Evolutionary conservation across 2,888 invertebrate genomes (phyloP).

Genomic region (Caenorhabditis plicata): DNA sequence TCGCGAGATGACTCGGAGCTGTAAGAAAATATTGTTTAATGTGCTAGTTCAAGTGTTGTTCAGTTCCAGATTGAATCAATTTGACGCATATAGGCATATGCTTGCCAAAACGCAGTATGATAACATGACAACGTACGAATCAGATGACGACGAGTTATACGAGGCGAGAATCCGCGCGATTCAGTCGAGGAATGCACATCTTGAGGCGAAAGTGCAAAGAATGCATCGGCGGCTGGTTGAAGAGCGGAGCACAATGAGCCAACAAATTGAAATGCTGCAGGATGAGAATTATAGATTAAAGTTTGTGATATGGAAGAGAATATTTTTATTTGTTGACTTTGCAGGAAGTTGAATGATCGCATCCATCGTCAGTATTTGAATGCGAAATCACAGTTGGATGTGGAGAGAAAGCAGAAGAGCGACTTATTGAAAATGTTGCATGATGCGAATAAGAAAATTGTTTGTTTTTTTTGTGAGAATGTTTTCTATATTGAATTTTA

Average conservation of each 20-base stretch:
- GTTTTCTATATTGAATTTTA: slow-evolving; percentile 10
- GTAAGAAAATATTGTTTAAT: no score
- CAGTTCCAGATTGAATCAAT: background rate
- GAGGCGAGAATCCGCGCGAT: slow-evolving; percentile 8
- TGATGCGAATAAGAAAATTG: slow-evolving; percentile 19
- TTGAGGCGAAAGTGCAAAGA: slow-evolving; percentile 18
- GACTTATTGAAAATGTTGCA: slow-evolving; percentile 27
- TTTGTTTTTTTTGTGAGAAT: slow-evolving; percentile 2
- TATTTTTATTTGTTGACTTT: background rate
- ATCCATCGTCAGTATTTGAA: slow-evolving; percentile 11
- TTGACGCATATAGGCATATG: slow-evolving; percentile 16
- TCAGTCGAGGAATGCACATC: slow-evolving; percentile 6
- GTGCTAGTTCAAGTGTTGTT: background rate
- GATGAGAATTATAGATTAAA: slow-evolving; percentile 20
- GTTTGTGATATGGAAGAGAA: slow-evolving; percentile 5
- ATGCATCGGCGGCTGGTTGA: slow-evolving; percentile 19
- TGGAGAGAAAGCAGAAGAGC: slow-evolving; percentile 16
- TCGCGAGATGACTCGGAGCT: slow-evolving; percentile 19
- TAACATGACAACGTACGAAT: slow-evolving; percentile 27
- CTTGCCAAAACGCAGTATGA: slow-evolving; percentile 24
- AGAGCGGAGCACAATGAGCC: slow-evolving; percentile 14
- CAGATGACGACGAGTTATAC: slow-evolving; percentile 25
- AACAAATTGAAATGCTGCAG: slow-evolving; percentile 18
- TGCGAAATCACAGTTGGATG: slow-evolving; percentile 14
- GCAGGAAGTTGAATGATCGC: slow-evolving; percentile 24